Evolutionary conservation across 2,888 invertebrate species (phyloP).

Genomic region (Ectobius pallidus): DNA sequence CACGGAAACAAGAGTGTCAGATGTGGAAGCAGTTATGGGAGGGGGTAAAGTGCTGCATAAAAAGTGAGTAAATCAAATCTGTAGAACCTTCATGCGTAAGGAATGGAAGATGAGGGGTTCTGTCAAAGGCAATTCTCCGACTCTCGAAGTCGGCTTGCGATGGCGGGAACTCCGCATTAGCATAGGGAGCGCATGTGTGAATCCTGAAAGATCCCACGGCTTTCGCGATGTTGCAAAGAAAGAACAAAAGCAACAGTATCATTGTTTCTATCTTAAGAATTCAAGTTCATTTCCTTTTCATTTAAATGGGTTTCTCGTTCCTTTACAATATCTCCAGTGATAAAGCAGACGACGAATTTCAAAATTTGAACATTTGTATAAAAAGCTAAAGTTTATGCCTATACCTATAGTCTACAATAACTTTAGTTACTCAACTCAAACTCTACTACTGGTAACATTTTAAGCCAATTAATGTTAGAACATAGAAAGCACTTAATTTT

Average conservation of each 20-base stretch:
- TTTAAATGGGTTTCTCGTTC: too few species aligned
- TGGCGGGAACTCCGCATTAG: slow-evolving; percentile 12
- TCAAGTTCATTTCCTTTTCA: too few species aligned
- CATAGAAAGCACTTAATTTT: too few species aligned
- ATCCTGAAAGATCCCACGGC: neutral
- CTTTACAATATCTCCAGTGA: too few species aligned
- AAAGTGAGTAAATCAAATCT: slow-evolving; percentile 43
- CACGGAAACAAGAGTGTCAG: slow-evolving; percentile 32
- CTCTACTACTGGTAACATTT: too few species aligned
- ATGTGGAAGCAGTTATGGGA: neutral
- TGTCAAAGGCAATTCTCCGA: slow-evolving; percentile 40
- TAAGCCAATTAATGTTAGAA: too few species aligned
- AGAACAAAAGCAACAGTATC: neutral
- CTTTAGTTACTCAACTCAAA: too few species aligned
- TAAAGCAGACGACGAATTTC: too few species aligned
- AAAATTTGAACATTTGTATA: too few species aligned
- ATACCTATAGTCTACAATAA: too few species aligned
- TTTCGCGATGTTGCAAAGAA: neutral
- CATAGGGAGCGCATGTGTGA: slow-evolving; percentile 14
- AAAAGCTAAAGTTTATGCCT: too few species aligned
- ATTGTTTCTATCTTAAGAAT: neutral
- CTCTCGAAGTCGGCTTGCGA: neutral
- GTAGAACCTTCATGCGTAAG: slow-evolving; percentile 40
- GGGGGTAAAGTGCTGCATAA: slow-evolving; percentile 35
- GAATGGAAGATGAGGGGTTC: slow-evolving; percentile 42